These are phyloP conservation scores for Brachionus angularis DNA, from an alignment of 1,140 invertebrate species.

Conservation along the genomic window DNA sequence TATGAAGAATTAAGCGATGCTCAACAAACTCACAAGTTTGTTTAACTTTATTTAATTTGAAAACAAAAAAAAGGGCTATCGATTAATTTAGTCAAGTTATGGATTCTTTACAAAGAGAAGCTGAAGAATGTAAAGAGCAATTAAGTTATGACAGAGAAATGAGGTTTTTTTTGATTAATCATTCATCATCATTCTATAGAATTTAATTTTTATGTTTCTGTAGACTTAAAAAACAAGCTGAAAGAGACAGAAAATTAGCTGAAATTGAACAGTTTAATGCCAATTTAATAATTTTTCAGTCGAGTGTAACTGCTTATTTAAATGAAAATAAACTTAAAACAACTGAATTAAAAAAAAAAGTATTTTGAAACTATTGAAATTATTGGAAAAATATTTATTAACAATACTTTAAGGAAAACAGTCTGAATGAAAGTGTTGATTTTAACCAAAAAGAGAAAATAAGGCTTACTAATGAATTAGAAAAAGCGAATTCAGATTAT, in stretches of 20 bases:
- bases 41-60: too few species aligned
- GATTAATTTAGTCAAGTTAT: conserved; percentile 17
- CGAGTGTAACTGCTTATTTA: background rate
- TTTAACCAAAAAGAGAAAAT: conserved; percentile 18
- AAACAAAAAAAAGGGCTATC: too few species aligned
- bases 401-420: background rate
- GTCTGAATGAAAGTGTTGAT: conserved; percentile 1
- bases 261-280: conserved; percentile 38
- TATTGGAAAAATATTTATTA: background rate
- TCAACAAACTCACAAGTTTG: conserved; percentile 30
- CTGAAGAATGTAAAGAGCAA: conserved; percentile 32
- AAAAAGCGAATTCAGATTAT: background rate
- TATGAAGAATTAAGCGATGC: background rate
- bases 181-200: background rate
- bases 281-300: conserved; percentile 38
- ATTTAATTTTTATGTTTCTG: background rate
- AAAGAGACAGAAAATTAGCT: background rate
- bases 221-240: conserved; percentile 22
- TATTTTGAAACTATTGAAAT: background rate
- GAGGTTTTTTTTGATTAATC: background rate
- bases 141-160: conserved; percentile 17
- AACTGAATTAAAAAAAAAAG: background rate
- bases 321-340: conserved; percentile 5
- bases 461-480: background rate
- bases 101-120: conserved; percentile 33